Conservation (phyloP, 2,888 invertebrate species). For the Stenchaetothrips biformis region DNA sequence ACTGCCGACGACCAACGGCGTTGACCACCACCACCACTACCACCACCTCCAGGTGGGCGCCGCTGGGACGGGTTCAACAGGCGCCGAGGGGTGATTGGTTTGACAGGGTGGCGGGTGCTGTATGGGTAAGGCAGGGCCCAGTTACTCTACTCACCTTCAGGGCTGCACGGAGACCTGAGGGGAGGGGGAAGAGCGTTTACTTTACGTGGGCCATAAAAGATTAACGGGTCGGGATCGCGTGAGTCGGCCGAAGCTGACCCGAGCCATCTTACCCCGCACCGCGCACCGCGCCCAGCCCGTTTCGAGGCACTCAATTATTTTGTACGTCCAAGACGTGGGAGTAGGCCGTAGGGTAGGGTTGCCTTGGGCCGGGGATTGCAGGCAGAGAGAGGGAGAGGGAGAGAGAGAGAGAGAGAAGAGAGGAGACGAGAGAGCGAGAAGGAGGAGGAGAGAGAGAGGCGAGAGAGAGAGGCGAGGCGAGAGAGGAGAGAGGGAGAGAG, state of each 20-base stretch:
- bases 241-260: background rate
- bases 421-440: background rate
- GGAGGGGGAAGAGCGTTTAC: background rate
- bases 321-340: too few relatives aligned
- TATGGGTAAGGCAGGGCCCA: too few relatives aligned
- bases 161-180: background rate
- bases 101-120: too few relatives aligned
- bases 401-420: too few relatives aligned
- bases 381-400: too few relatives aligned
- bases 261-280: too few relatives aligned
- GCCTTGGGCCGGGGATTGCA: too few relatives aligned
- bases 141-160: background rate
- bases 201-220: background rate
- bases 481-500: background rate
- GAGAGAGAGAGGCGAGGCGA: background rate
- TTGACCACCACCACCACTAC: background rate
- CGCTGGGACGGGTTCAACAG: background rate
- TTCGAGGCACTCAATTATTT: too few relatives aligned
- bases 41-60: background rate
- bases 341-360: too few relatives aligned
- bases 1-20: slow-evolving; percentile 26
- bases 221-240: background rate
- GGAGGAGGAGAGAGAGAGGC: background rate
- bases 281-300: too few relatives aligned
- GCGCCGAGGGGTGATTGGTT: background rate